These are phyloP conservation scores for Halictus rubicundus DNA, from an alignment of 1,140 invertebrate species.

Conservation along the genomic window DNA sequence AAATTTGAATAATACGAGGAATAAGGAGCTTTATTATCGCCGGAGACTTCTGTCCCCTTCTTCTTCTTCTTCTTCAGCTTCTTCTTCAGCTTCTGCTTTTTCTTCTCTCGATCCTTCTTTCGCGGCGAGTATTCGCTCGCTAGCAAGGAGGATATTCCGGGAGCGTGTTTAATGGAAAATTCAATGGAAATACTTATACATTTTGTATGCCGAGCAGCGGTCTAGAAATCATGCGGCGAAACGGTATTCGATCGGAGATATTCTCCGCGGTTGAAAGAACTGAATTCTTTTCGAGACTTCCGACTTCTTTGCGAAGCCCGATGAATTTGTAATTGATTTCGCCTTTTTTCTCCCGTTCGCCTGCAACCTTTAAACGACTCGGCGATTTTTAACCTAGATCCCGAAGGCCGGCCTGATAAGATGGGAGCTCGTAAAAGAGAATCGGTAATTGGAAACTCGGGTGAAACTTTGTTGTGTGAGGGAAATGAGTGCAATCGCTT, in stretches of 20 bases:
- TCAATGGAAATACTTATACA: conserved; percentile 39
- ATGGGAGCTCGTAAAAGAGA: neutral
- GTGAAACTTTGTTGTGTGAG: no score
- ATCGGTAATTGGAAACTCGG: no score
- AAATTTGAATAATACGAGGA: conserved; percentile 40
- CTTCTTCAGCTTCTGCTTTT: neutral
- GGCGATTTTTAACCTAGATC: conserved; percentile 28
- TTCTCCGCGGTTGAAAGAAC: neutral
- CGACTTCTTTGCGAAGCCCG: neutral
- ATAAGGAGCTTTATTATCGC: conserved; percentile 42
- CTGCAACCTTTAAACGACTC: neutral
- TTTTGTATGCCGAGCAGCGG: conserved; percentile 16
- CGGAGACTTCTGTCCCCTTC: neutral
- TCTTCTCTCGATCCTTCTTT: no score
- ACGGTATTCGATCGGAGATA: conserved; percentile 5
- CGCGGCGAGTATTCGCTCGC: no score
- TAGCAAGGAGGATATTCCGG: neutral
- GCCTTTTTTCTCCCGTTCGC: no score
- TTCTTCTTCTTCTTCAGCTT: no score
- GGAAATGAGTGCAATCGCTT: no score
- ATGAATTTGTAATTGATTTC: neutral
- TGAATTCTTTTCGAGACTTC: neutral
- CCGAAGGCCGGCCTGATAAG: no score
- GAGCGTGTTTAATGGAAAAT: conserved; percentile 32
- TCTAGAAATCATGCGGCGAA: neutral